Evolutionary conservation across 1,140 invertebrate species (phyloP).

Genomic region (Hypothenemus hampei): DNA sequence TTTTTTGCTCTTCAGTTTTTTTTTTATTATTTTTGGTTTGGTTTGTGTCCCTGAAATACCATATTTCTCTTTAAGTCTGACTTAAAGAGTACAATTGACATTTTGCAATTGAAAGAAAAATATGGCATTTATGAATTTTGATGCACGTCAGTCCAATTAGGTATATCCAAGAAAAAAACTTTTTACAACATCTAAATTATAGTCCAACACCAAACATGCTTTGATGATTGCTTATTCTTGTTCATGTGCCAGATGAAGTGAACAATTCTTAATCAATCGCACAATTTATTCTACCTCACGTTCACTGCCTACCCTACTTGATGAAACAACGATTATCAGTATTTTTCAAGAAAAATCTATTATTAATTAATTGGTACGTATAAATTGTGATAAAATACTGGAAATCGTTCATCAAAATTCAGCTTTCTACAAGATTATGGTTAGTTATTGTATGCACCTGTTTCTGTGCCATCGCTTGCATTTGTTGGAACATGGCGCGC

Average conservation of each 20-base stretch:
- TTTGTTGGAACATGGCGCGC: conserved; percentile 91
- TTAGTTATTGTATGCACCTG: conserved; percentile 92
- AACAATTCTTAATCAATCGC: conserved; percentile 31
- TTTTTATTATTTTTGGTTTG: neutral
- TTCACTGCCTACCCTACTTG: conserved; percentile 8
- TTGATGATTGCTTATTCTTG: conserved; percentile 33
- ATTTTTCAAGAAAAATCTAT: neutral
- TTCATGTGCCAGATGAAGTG: conserved; percentile 39
- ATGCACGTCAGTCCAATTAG: neutral
- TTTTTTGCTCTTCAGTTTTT: neutral
- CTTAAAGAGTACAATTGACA: neutral
- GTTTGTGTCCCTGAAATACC: neutral
- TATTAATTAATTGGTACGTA: neutral
- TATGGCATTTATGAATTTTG: conserved; percentile 1
- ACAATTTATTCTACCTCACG: conserved; percentile 27
- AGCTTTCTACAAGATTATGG: too few species aligned
- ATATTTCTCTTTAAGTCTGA: neutral
- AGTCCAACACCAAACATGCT: conserved; percentile 38
- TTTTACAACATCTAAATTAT: conserved; percentile 22
- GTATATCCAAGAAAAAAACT: conserved; percentile 2
- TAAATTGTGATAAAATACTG: neutral
- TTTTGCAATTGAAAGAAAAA: neutral
- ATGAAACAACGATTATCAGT: neutral
- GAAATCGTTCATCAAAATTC: too few species aligned
- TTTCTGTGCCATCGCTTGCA: conserved; percentile 92